phyloP scores from a whole-genome alignment of 2,113 vertebrate genomes.

The Pterocles gutturalis region DNA sequence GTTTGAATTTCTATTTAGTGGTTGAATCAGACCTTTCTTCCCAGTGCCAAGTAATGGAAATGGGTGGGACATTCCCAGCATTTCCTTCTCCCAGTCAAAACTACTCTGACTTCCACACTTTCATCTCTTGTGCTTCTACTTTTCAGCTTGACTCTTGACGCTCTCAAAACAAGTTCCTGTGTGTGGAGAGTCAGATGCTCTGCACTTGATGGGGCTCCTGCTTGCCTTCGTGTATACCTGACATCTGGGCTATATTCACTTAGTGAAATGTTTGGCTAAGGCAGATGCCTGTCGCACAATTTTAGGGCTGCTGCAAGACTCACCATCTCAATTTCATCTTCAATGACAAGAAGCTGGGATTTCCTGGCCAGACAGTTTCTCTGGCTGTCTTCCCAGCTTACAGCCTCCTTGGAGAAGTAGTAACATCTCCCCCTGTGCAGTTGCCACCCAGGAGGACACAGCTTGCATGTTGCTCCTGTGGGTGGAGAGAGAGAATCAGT shows the following conservation, averaged over 20 bases:
- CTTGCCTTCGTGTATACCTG: background rate
- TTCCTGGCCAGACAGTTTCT: conserved; percentile 40
- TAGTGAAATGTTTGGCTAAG: background rate
- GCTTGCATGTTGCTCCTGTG: background rate
- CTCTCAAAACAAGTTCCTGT: background rate
- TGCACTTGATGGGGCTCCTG: background rate
- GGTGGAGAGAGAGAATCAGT: background rate
- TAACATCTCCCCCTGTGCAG: conserved; percentile 44
- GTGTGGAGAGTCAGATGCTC: background rate
- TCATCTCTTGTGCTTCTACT: background rate
- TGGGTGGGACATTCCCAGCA: background rate
- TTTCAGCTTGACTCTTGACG: background rate
- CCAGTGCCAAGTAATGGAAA: background rate
- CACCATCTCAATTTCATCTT: conserved; percentile 57
- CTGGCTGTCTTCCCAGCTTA: conserved; percentile 49
- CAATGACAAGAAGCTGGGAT: conserved; percentile 40
- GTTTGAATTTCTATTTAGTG: background rate
- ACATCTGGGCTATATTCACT: background rate
- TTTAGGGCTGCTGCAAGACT: background rate
- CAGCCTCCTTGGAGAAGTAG: conserved; percentile 24
- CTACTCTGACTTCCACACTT: background rate
- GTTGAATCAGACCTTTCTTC: background rate
- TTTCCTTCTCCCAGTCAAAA: background rate
- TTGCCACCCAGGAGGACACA: conserved; percentile 52
- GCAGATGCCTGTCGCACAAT: background rate